phyloP scores from a whole-genome alignment of 1,140 invertebrate genomes.

The Oryctes rhinoceros region DNA sequence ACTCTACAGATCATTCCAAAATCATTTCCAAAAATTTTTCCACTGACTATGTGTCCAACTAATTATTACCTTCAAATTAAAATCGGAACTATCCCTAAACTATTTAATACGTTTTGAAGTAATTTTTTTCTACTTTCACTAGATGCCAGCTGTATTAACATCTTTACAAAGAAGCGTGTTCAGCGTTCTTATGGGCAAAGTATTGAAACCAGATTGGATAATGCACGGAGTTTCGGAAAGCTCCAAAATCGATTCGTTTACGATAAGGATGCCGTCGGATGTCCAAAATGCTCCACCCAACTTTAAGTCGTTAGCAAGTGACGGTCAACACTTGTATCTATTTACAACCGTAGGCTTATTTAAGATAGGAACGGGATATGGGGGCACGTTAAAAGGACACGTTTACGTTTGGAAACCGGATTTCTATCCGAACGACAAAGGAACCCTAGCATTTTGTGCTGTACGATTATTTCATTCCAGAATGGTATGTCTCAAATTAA shows the following conservation, averaged over 20 bases:
- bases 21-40: too few species aligned
- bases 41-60: too few species aligned
- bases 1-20: too few species aligned
- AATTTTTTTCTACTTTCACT: background rate
- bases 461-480: conserved; percentile 65
- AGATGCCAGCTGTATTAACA: conserved; percentile 88
- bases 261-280: conserved; percentile 62
- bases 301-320: conserved; percentile 77
- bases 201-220: conserved; percentile 86
- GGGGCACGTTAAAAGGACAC: conserved; percentile 87
- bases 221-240: conserved; percentile 84
- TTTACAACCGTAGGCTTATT: conserved; percentile 80
- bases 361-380: conserved; percentile 93
- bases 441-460: conserved; percentile 86
- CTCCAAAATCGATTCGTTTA: conserved; percentile 79
- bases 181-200: conserved; percentile 84
- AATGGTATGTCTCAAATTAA: conserved; percentile 65
- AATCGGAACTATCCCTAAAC: too few species aligned
- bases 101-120: background rate
- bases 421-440: conserved; percentile 79
- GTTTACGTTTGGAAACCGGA: conserved; percentile 83
- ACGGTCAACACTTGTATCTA: conserved; percentile 89
- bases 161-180: conserved; percentile 90
- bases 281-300: conserved; percentile 60
- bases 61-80: too few species aligned